These are phyloP conservation scores for Palythoa grandis DNA, from an alignment of 92 coral and sea anemone species.

Conservation along the genomic window DNA sequence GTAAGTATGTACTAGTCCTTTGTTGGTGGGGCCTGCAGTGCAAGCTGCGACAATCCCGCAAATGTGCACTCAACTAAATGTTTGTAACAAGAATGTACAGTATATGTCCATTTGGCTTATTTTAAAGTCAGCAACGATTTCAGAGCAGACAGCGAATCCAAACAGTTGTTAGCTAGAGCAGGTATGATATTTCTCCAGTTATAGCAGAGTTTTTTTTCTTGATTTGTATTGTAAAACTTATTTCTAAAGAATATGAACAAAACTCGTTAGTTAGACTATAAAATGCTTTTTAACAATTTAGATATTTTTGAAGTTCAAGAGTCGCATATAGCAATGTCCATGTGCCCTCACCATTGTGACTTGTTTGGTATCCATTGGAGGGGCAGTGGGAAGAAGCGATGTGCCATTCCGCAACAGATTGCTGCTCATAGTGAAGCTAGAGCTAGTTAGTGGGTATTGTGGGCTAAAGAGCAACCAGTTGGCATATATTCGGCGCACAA, in stretches of 20 bases:
- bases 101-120: constrained; percentile 20
- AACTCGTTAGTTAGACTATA: too few relatives aligned
- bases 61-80: constrained; percentile 20
- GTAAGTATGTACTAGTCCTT: constrained; percentile 47
- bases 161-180: constrained; percentile 51
- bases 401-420: constrained; percentile 31
- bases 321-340: constrained; percentile 33
- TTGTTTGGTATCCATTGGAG: constrained; percentile 46
- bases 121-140: constrained; percentile 41
- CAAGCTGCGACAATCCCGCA: constrained; percentile 44
- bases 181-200: constrained; percentile 31
- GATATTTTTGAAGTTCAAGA: constrained; percentile 46
- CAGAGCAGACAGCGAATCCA: constrained; percentile 43
- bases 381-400: constrained; percentile 34
- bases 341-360: constrained; percentile 61
- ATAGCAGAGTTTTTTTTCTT: too few relatives aligned
- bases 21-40: constrained; percentile 55
- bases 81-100: constrained; percentile 37
- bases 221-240: too few relatives aligned
- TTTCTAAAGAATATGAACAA: too few relatives aligned
- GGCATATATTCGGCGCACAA: constrained; percentile 19
- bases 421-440: constrained; percentile 29
- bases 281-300: background rate
- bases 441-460: constrained; percentile 33
- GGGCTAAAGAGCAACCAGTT: constrained; percentile 40